Evolutionary conservation across 2,113 vertebrate genomes (phyloP), one percentile per base, ranked within the genome.

Genomic region (Phalacrocorax pelagicus): DNA sequence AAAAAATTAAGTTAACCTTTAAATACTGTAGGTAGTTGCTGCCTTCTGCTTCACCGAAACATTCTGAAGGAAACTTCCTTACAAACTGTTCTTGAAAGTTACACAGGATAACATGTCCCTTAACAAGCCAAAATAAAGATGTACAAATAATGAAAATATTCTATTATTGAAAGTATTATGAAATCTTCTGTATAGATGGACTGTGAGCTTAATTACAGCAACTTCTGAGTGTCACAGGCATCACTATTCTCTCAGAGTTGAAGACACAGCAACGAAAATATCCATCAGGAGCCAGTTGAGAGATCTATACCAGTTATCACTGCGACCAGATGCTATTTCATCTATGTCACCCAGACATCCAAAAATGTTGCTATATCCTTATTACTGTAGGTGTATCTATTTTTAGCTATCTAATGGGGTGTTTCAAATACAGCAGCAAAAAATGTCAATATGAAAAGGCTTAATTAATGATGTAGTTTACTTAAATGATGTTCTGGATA

Each of bases 141-240:
- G 21, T 91, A 95, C 61, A 94, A 91, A 96, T 94, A 94, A 63
- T 96, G 69, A 97, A 98, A 97, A 82, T 29, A 88, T 82, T 94
- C 12, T 85, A 46, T 96, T 96, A 80, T 94, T 96, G 93, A 98
- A 98, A 98, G 96, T 96, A 96, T 55, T 97, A 86, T 72, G 44
- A 97, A 96, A 93, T 96, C 51, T 91, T 94, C 69, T 87, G 82
- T 94, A 97, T 94, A 98, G 97, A 98, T 98, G 97, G 97, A 86
- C 90, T 95, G 96, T 96, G 94, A 97, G 82, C 97, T 98, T 98
- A 98, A 97, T 98, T 98, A 96, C 88, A 93, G 67, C 74, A 88
- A 88, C 96, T 80, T 95, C 92, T 88, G 73, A 79, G 72, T 93
- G 90, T 96, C 78, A 59, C 30, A 96, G 65, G 87, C 55, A 96